Percentiles rank a stretch among this genome's conserved stretches.
Evolutionary conservation across 2,888 invertebrate genomes (phyloP).

Genomic region (Leptinotarsa peninsularis): DNA sequence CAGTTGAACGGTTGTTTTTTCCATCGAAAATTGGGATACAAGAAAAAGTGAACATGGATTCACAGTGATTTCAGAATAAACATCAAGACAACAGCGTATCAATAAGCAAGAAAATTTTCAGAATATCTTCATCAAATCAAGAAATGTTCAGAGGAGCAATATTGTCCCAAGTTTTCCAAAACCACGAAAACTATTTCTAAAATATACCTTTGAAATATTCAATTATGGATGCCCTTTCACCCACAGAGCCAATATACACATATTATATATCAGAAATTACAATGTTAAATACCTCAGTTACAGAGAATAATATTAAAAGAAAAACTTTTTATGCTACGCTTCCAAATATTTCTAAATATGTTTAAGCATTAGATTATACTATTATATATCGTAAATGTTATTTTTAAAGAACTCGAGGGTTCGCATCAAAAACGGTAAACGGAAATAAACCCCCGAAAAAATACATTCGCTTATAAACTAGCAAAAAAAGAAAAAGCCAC

Average conservation of each 20-base stretch:
- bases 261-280: conserved; percentile 58
- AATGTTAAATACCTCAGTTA: conserved; percentile 58
- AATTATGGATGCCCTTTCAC: conserved; percentile 62
- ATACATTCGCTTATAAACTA: conserved; percentile 54
- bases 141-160: conserved; percentile 48
- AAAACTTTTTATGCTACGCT: conserved; percentile 52
- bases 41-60: conserved; percentile 58
- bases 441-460: conserved; percentile 43
- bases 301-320: conserved; percentile 50
- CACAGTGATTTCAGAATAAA: conserved; percentile 59
- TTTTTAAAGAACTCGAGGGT: conserved; percentile 46
- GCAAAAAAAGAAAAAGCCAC: conserved; percentile 33
- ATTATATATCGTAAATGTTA: conserved; percentile 51
- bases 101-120: conserved; percentile 14
- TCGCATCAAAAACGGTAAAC: conserved; percentile 44
- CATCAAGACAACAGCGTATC: conserved; percentile 58
- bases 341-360: conserved; percentile 59
- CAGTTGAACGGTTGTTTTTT: conserved; percentile 62
- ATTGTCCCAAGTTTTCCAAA: conserved; percentile 61
- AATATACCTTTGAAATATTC: conserved; percentile 49
- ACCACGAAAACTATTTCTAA: conserved; percentile 60
- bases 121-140: conserved; percentile 18
- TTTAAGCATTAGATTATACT: conserved; percentile 58
- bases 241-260: conserved; percentile 65
- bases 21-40: conserved; percentile 47